Conservation (phyloP, 2,113 vertebrate species). For the Lethenteron reissneri region DNA sequence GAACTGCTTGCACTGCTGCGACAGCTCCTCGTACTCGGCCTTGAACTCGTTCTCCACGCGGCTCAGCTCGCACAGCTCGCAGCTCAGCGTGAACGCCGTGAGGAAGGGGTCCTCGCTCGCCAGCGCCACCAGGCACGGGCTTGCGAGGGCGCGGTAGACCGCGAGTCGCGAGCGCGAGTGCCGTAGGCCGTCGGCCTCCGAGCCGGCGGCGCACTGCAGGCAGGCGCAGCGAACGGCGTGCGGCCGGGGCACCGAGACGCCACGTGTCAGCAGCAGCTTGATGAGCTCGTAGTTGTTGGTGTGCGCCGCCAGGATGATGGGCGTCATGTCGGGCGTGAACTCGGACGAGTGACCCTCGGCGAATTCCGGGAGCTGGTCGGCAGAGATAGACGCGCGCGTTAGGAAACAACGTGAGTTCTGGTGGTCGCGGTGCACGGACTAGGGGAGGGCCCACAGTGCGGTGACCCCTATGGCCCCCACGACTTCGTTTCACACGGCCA, state of each 20-base stretch:
- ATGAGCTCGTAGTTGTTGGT: constrained; percentile 99
- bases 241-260: constrained; percentile 72
- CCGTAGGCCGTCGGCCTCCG: constrained; percentile 77
- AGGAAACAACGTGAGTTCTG: no score
- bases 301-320: constrained; percentile 94
- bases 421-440: no score
- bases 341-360: constrained; percentile 17
- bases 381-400: no score
- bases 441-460: no score
- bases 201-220: constrained; percentile 84
- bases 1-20: constrained; percentile 85
- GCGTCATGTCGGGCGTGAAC: constrained; percentile 89
- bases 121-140: constrained; percentile 77
- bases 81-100: constrained; percentile 77
- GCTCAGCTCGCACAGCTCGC: constrained; percentile 93
- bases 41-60: constrained; percentile 97
- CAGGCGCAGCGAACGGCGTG: constrained; percentile 94
- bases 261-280: constrained; percentile 72
- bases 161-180: constrained; percentile 80
- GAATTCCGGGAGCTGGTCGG: no score
- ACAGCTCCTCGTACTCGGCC: constrained; percentile 91
- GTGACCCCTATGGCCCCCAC: no score
- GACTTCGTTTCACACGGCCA: no score
- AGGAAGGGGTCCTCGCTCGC: constrained; percentile 62
- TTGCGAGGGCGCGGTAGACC: constrained; percentile 87